Conservation (phyloP, 2,797 vertebrate genomes). For the Brachyalestes nurse region DNA sequence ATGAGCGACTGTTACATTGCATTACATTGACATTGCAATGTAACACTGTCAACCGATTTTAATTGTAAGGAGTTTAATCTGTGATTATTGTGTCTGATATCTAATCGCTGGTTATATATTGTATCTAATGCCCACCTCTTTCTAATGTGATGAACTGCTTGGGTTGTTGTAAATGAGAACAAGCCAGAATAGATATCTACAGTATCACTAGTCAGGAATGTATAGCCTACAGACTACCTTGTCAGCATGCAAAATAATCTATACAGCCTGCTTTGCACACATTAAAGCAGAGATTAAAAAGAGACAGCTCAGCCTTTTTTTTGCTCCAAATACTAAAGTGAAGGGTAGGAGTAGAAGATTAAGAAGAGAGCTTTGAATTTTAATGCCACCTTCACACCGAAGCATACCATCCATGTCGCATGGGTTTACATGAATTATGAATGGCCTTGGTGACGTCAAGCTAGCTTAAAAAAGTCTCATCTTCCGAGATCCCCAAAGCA, state of each 20-base stretch:
- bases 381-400: conserved; percentile 47
- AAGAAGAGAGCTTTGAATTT: conserved; percentile 52
- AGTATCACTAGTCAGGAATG: not conserved
- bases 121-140: not conserved
- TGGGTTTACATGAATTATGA: conserved; percentile 60
- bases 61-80: not conserved
- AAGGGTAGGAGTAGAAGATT: conserved; percentile 47
- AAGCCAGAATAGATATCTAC: not conserved
- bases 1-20: not conserved
- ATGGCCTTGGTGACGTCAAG: conserved; percentile 45
- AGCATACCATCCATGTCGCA: conserved; percentile 35
- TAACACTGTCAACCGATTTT: not conserved
- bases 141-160: not conserved
- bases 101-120: not conserved
- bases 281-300: conserved; percentile 26
- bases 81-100: not conserved
- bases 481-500: conserved; percentile 43
- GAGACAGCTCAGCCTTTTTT: conserved; percentile 4
- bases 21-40: no score
- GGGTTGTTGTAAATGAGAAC: not conserved
- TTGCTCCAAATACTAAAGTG: not conserved
- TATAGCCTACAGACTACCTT: not conserved
- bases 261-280: not conserved
- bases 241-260: not conserved
- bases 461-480: conserved; percentile 22